These are phyloP conservation scores for Atta colombica DNA, from an alignment of 1,140 invertebrate species.

Conservation along the genomic window DNA sequence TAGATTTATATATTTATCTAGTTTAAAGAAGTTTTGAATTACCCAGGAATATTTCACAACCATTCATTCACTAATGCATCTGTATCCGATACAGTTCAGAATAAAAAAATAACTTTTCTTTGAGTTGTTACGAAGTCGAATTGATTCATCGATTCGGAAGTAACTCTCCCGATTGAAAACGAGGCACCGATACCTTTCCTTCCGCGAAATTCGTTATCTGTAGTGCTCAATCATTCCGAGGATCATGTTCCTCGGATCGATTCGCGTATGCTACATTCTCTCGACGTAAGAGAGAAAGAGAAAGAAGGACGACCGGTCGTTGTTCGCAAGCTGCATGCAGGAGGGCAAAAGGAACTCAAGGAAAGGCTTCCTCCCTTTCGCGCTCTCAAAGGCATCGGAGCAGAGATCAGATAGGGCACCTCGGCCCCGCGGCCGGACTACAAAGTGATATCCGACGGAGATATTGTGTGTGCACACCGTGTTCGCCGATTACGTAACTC, in stretches of 20 bases:
- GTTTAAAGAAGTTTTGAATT: not conserved
- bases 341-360: constrained; percentile 63
- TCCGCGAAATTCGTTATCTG: constrained; percentile 66
- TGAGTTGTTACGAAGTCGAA: constrained; percentile 41
- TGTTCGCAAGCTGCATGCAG: constrained; percentile 33
- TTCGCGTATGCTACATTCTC: constrained; percentile 28
- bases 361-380: constrained; percentile 68
- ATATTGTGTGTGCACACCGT: constrained; percentile 75
- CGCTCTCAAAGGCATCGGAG: constrained; percentile 78
- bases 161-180: constrained; percentile 46
- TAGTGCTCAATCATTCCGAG: constrained; percentile 56
- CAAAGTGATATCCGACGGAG: constrained; percentile 83
- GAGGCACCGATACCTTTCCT: constrained; percentile 39
- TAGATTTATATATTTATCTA: not conserved
- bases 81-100: not conserved
- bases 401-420: constrained; percentile 79
- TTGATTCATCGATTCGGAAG: constrained; percentile 63
- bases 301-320: not conserved
- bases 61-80: not conserved
- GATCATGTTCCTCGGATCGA: constrained; percentile 65
- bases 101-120: constrained; percentile 18
- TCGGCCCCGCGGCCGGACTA: constrained; percentile 78
- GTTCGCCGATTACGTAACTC: constrained; percentile 80
- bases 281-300: not conserved
- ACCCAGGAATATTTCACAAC: not conserved